Conservation (phyloP, 2,888 invertebrate genomes). For the Craniophora ligustri region DNA sequence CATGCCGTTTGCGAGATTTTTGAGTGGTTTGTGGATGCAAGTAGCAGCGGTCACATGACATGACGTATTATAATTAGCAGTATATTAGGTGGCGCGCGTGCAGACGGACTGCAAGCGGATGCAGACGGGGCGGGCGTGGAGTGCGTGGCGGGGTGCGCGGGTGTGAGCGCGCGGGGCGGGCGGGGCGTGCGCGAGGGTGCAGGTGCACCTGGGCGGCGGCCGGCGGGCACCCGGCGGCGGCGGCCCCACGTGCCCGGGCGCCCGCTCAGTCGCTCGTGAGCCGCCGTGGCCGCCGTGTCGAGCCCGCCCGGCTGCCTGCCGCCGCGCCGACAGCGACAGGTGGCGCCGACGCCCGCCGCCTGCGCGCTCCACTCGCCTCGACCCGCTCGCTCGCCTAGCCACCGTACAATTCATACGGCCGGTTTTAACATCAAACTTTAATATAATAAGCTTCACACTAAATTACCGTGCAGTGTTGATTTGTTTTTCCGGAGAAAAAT, state of each 20-base stretch:
- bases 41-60: constrained; percentile 5
- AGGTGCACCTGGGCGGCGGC: constrained; percentile 85
- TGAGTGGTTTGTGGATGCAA: constrained; percentile 6
- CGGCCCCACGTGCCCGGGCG: constrained; percentile 81
- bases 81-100: constrained; percentile 39
- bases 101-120: constrained; percentile 55
- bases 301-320: constrained; percentile 52
- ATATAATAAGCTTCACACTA: constrained; percentile 68
- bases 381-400: constrained; percentile 55
- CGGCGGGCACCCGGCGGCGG: constrained; percentile 74
- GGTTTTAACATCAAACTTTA: constrained; percentile 75
- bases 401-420: constrained; percentile 64
- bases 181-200: constrained; percentile 65
- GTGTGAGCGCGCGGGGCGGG: constrained; percentile 35
- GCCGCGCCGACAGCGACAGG: constrained; percentile 73
- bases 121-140: constrained; percentile 48
- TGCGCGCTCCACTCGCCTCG: constrained; percentile 72
- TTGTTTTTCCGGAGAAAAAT: constrained; percentile 59
- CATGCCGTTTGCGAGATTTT: constrained; percentile 10
- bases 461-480: constrained; percentile 74
- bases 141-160: constrained; percentile 40
- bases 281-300: constrained; percentile 62
- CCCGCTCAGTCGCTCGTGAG: constrained; percentile 76
- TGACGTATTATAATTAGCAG: constrained; percentile 36
- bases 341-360: constrained; percentile 81